phyloP scores from a whole-genome alignment of 2,888 invertebrate genomes.

The Lydus trimaculatus region DNA sequence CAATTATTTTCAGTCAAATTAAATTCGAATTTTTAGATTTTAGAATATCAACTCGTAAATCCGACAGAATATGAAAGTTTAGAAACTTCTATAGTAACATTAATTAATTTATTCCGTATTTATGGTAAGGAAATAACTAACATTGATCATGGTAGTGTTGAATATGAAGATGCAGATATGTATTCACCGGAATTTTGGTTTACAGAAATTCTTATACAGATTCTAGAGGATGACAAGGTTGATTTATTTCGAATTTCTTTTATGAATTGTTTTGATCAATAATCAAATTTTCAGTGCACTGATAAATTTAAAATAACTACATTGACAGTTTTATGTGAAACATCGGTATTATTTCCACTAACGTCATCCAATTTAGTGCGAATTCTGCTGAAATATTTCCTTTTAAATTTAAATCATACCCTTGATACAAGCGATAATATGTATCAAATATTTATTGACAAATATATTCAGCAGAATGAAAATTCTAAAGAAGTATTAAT shows the following conservation, averaged over 20 bases:
- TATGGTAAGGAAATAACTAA: conserved; percentile 25
- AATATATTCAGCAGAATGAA: conserved; percentile 23
- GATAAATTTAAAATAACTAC: conserved; percentile 37
- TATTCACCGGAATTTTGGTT: conserved; percentile 34
- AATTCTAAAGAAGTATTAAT: conserved; percentile 35
- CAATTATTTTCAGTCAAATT: background rate
- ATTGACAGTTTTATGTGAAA: conserved; percentile 32
- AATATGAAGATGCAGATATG: conserved; percentile 19
- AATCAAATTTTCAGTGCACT: conserved; percentile 31
- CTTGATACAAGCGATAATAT: conserved; percentile 31
- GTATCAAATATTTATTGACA: conserved; percentile 18
- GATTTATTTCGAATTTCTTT: conserved; percentile 1
- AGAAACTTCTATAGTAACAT: conserved; percentile 24
- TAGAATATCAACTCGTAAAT: conserved; percentile 2
- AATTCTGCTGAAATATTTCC: conserved; percentile 43
- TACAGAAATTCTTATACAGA: conserved; percentile 40
- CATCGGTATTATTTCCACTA: conserved; percentile 34
- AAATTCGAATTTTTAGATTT: conserved; percentile 13
- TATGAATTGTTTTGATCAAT: background rate
- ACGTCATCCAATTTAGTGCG: conserved; percentile 35
- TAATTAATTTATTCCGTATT: conserved; percentile 37
- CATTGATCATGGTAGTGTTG: background rate
- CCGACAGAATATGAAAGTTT: conserved; percentile 3
- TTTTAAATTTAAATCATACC: conserved; percentile 31
- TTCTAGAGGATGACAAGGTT: conserved; percentile 46